Evolutionary conservation across 2,113 vertebrate species (phyloP).

Genomic region (Phyllopteryx taeniolatus): DNA sequence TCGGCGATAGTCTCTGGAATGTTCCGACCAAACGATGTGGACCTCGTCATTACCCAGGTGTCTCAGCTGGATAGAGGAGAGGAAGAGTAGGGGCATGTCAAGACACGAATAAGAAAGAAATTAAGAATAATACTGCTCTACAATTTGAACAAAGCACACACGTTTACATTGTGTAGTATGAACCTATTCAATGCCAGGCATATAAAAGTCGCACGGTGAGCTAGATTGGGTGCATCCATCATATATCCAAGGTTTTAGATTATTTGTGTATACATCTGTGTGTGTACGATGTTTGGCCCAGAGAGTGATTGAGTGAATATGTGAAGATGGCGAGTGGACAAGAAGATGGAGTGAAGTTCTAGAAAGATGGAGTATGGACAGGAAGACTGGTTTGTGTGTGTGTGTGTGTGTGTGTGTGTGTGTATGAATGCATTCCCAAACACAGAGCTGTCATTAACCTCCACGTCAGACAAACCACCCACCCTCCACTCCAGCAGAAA

Average conservation of each 20-base stretch:
- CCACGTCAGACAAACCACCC: constrained; percentile 39
- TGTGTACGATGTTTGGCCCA: constrained; percentile 46
- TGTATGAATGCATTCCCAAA: constrained; percentile 19
- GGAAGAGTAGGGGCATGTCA: constrained; percentile 8
- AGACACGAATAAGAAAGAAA: constrained; percentile 16
- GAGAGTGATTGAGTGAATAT: constrained; percentile 59
- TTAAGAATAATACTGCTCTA: not conserved
- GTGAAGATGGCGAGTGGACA: constrained; percentile 51
- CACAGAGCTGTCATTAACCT: constrained; percentile 55
- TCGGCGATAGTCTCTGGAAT: constrained; percentile 93
- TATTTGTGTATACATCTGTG: constrained; percentile 14
- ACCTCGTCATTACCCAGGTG: constrained; percentile 99
- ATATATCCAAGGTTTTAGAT: constrained; percentile 49
- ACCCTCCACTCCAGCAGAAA: not conserved
- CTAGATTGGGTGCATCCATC: constrained; percentile 48
- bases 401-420: too few species aligned
- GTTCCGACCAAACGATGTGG: constrained; percentile 98
- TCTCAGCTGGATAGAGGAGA: constrained; percentile 77
- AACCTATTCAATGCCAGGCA: constrained; percentile 20
- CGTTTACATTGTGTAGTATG: not conserved
- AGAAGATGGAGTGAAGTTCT: constrained; percentile 54
- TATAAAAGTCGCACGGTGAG: constrained; percentile 5
- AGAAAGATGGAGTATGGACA: constrained; percentile 49
- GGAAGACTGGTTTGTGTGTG: constrained; percentile 37
- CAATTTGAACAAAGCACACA: constrained; percentile 17